These are phyloP conservation scores for Neomonachus schauinslandi DNA, from an alignment of 2,113 vertebrate genomes.

Conservation along the genomic window DNA sequence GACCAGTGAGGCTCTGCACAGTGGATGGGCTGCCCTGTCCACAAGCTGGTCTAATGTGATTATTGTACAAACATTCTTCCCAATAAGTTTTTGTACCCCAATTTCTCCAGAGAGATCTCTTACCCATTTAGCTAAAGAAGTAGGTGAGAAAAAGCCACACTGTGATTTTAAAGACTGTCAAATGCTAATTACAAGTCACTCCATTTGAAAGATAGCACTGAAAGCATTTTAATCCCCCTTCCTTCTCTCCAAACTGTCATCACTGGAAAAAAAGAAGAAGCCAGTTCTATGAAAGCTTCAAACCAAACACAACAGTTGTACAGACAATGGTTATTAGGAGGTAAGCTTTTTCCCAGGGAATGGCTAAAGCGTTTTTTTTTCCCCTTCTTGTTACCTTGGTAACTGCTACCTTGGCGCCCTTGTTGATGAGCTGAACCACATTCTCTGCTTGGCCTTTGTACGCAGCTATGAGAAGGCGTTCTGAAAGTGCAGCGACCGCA, in stretches of 20 bases:
- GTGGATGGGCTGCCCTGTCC: background rate
- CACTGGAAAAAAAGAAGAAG: background rate
- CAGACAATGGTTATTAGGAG: constrained; percentile 77
- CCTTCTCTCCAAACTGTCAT: constrained; percentile 6
- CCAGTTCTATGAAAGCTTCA: constrained; percentile 71
- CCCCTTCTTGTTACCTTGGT: constrained; percentile 93
- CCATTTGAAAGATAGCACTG: constrained; percentile 31
- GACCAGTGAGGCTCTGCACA: background rate
- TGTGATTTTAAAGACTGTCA: constrained; percentile 5
- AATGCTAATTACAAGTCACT: constrained; percentile 50
- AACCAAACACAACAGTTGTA: constrained; percentile 70
- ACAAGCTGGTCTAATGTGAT: background rate
- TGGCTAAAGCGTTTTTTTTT: constrained; percentile 80
- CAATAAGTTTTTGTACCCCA: background rate
- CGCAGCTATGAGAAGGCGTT: constrained; percentile 97
- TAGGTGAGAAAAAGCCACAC: background rate
- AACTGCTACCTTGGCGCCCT: constrained; percentile 97
- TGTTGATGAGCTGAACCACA: constrained; percentile 99
- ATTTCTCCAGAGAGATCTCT: background rate
- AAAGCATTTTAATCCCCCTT: constrained; percentile 39
- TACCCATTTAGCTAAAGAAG: background rate
- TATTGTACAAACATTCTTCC: background rate
- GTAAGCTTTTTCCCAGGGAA: constrained; percentile 79
- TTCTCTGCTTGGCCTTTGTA: constrained; percentile 98
- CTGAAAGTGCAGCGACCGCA: constrained; percentile 96